A percentile compares a stretch with the other conserved stretches of the same genome.
These are phyloP conservation scores for Sesia apiformis DNA, from an alignment of 2,888 invertebrate species.

Conservation along the genomic window DNA sequence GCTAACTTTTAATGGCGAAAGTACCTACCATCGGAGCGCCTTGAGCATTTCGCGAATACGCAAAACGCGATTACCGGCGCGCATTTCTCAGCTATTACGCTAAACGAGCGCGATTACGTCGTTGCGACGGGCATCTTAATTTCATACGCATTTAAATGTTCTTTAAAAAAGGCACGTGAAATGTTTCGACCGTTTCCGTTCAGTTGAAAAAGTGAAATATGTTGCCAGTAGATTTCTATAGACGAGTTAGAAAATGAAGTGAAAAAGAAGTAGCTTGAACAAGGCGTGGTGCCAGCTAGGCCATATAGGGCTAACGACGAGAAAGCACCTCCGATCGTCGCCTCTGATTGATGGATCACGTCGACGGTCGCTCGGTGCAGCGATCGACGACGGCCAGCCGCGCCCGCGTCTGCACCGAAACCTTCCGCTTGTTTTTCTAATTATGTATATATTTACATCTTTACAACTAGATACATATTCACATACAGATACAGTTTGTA, in stretches of 20 bases:
- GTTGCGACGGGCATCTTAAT: conserved; percentile 56
- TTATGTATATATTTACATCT: no score
- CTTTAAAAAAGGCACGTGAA: conserved; percentile 44
- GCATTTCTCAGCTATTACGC: conserved; percentile 56
- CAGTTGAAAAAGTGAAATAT: conserved; percentile 59
- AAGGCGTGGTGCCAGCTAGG: conserved; percentile 46
- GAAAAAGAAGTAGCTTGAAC: conserved; percentile 69
- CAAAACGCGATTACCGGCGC: conserved; percentile 47
- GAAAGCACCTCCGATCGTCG: conserved; percentile 66
- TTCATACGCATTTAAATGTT: conserved; percentile 47
- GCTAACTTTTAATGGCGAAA: conserved; percentile 44
- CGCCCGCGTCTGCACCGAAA: conserved; percentile 6
- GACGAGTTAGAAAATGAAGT: conserved; percentile 69
- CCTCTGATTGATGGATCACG: conserved; percentile 61
- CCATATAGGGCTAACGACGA: conserved; percentile 74
- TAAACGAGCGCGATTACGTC: conserved; percentile 58
- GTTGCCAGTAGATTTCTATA: conserved; percentile 66
- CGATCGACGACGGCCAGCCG: conserved; percentile 2
- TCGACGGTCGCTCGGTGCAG: neutral
- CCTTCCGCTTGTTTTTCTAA: no score
- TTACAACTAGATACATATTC: no score
- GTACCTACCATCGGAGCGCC: conserved; percentile 32
- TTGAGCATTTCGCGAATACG: conserved; percentile 55
- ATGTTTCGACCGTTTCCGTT: conserved; percentile 50
- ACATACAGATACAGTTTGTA: no score